Evolutionary conservation across 64 coral and sea anemone species (phyloP).

Genomic region (Platygyra sinensis): DNA sequence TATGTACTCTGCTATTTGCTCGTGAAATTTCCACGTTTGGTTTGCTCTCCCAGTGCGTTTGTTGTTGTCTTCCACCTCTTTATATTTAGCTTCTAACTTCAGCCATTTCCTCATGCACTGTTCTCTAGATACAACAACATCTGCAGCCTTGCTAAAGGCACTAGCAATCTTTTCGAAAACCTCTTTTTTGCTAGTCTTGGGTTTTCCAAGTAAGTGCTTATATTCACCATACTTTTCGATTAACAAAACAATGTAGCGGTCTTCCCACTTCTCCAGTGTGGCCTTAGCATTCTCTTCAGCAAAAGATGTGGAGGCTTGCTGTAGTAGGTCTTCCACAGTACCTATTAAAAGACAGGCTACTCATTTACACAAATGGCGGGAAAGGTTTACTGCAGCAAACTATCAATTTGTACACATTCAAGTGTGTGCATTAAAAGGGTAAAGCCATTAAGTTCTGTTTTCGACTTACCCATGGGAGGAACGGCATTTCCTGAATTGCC

Average conservation of each 20-base stretch:
- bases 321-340: too few relatives aligned
- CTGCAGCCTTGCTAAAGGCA: background rate
- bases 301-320: too few relatives aligned
- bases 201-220: constrained; percentile 2
- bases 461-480: too few relatives aligned
- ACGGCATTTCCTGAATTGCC: too few relatives aligned
- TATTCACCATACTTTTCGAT: constrained; percentile 10
- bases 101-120: constrained; percentile 40
- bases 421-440: too few relatives aligned
- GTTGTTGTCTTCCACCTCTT: constrained; percentile 63
- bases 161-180: constrained; percentile 33
- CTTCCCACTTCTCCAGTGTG: constrained; percentile 35
- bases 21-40: constrained; percentile 41
- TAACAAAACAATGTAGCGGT: constrained; percentile 12
- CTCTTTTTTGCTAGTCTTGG: constrained; percentile 34
- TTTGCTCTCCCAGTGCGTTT: constrained; percentile 5
- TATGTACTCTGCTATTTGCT: constrained; percentile 11
- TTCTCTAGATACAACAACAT: constrained; percentile 32
- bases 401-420: too few relatives aligned
- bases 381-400: too few relatives aligned
- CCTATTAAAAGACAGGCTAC: too few relatives aligned
- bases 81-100: constrained; percentile 38
- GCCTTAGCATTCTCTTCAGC: too few relatives aligned
- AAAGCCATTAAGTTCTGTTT: too few relatives aligned
- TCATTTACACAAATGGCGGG: too few relatives aligned